Conservation (phyloP, 2,113 vertebrate species). For the Chloropsis hardwickii region DNA sequence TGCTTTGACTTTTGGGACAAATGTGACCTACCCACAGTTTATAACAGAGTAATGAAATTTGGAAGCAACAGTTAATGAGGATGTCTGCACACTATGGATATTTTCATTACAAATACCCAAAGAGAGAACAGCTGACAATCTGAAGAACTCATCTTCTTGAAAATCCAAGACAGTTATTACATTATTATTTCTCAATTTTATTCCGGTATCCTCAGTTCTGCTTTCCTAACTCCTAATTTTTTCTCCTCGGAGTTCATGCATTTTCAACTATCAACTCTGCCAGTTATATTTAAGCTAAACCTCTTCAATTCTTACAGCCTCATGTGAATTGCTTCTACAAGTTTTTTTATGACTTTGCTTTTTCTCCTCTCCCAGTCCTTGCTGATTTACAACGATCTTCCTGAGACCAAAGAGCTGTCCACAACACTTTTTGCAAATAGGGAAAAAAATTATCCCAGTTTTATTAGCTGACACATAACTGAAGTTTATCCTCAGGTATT, state of each 20-base stretch:
- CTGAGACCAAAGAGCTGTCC: neutral
- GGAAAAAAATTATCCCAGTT: neutral
- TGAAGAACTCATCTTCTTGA: neutral
- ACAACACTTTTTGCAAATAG: neutral
- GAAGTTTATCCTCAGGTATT: neutral
- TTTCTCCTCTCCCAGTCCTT: neutral
- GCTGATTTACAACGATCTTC: neutral
- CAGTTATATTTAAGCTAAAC: neutral
- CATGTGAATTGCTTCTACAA: neutral
- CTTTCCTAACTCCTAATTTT: neutral
- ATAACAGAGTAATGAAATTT: neutral
- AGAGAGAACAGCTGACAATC: neutral
- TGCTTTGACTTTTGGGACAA: neutral
- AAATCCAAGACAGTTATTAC: neutral
- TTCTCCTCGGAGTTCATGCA: neutral
- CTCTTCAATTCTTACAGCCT: neutral
- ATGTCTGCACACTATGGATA: neutral
- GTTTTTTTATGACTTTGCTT: neutral
- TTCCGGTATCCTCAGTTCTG: neutral
- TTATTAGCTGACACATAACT: neutral
- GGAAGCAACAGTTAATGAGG: neutral
- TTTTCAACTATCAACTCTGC: neutral
- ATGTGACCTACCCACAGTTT: neutral
- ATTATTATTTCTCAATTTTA: neutral
- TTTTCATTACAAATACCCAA: neutral